These are phyloP conservation scores for Semicossyphus pulcher DNA, from an alignment of 2,113 vertebrate species.

Conservation along the genomic window DNA sequence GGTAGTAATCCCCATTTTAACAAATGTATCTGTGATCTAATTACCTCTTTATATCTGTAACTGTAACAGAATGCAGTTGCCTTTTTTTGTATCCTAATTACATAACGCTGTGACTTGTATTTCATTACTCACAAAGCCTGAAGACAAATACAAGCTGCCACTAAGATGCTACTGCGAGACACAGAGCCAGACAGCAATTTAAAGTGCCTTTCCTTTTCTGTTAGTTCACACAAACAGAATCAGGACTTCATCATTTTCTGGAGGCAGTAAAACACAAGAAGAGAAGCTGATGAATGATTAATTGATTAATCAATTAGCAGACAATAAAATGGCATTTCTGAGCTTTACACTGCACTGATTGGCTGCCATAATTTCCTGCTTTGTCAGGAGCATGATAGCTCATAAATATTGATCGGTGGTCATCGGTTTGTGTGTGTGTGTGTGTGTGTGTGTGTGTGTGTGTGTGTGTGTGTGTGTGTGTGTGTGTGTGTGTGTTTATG, in stretches of 20 bases:
- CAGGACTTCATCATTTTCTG: not conserved
- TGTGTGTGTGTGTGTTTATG: constrained; percentile 18
- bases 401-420: constrained; percentile 71
- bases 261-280: not conserved
- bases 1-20: too few species aligned
- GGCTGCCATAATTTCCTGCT: constrained; percentile 52
- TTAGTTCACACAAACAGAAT: not conserved
- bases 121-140: too few species aligned
- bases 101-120: too few species aligned
- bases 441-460: constrained; percentile 26
- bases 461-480: too few species aligned
- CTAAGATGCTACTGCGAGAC: too few species aligned
- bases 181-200: not conserved
- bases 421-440: constrained; percentile 16
- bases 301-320: constrained; percentile 49
- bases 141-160: not conserved
- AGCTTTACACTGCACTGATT: constrained; percentile 38
- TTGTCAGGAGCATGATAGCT: constrained; percentile 53
- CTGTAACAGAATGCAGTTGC: too few species aligned
- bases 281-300: constrained; percentile 30
- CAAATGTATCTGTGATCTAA: too few species aligned
- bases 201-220: not conserved
- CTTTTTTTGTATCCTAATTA: too few species aligned
- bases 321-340: constrained; percentile 30
- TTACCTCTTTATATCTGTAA: too few species aligned